Percentiles rank a stretch among this genome's conserved stretches.
Conservation (phyloP, 92 coral and sea anemone species). For the Umimayanthus chanpuru region DNA sequence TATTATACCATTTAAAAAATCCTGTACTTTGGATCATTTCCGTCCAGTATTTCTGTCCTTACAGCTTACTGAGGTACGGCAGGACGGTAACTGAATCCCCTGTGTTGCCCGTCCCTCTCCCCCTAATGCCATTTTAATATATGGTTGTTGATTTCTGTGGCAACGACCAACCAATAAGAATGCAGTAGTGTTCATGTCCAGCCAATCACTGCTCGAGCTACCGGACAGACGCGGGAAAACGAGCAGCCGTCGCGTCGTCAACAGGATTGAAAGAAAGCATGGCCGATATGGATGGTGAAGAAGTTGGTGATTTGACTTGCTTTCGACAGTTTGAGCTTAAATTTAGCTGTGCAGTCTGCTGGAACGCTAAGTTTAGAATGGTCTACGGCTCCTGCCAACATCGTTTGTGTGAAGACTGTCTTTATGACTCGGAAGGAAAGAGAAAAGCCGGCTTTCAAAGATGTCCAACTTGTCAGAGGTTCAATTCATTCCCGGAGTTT, state of each 20-base stretch:
- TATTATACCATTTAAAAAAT: too few relatives aligned
- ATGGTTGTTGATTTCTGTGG: conserved; percentile 48
- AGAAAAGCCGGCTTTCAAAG: conserved; percentile 78
- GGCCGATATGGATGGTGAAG: background rate
- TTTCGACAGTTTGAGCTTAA: conserved; percentile 71
- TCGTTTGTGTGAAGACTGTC: conserved; percentile 87
- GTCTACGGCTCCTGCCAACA: conserved; percentile 97
- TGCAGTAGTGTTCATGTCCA: background rate
- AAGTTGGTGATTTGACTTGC: background rate
- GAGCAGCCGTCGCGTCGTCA: background rate
- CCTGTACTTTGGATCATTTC: too few relatives aligned
- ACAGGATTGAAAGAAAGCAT: conserved; percentile 41
- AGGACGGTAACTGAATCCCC: too few relatives aligned
- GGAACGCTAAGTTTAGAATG: conserved; percentile 86
- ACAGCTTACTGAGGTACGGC: too few relatives aligned
- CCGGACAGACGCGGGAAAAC: conserved; percentile 68
- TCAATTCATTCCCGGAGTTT: conserved; percentile 69
- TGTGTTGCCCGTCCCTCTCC: conserved; percentile 18
- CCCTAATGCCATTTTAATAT: background rate
- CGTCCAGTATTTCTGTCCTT: too few relatives aligned
- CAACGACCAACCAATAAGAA: conserved; percentile 60
- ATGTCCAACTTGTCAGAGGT: conserved; percentile 93
- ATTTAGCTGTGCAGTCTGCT: conserved; percentile 88
- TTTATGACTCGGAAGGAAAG: conserved; percentile 70
- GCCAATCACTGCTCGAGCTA: conserved; percentile 59